phyloP scores from a whole-genome alignment of 2,888 invertebrate species.

The Drosophila mimica region DNA sequence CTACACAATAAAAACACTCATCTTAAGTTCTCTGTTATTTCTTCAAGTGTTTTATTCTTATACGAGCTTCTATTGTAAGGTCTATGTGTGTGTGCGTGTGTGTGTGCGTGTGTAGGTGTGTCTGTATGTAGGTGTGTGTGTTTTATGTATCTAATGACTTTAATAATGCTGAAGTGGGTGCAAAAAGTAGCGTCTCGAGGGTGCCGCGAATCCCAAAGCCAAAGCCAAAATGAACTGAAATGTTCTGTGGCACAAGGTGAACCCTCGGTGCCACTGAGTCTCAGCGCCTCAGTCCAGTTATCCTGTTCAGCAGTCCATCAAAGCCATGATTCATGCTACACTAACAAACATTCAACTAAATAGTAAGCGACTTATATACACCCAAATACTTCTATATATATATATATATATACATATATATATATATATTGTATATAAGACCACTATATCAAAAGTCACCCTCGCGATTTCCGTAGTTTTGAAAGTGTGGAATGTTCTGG shows the following conservation, averaged over 20 bases:
- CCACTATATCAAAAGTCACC: constrained; percentile 47
- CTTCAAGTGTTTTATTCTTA: constrained; percentile 26
- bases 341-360: constrained; percentile 66
- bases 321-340: constrained; percentile 69
- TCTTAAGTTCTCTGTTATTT: constrained; percentile 4
- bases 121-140: constrained; percentile 14
- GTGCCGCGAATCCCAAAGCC: constrained; percentile 37
- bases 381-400: background rate
- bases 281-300: constrained; percentile 22
- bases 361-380: constrained; percentile 55
- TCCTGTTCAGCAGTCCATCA: constrained; percentile 36
- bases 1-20: background rate
- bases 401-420: too few species aligned
- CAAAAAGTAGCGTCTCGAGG: constrained; percentile 57
- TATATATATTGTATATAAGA: background rate
- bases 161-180: constrained; percentile 65
- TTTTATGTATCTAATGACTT: constrained; percentile 62
- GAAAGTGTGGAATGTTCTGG: background rate
- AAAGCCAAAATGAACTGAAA: constrained; percentile 3
- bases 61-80: constrained; percentile 17
- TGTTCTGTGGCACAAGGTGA: constrained; percentile 12
- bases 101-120: constrained; percentile 1
- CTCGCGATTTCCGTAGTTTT: constrained; percentile 12
- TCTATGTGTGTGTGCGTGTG: background rate
- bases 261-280: constrained; percentile 43